These are phyloP conservation scores for Cliona cf. orientalis DNA, from an alignment of 37 sponge, comb jelly and placozoan genomes.

Conservation along the genomic window DNA sequence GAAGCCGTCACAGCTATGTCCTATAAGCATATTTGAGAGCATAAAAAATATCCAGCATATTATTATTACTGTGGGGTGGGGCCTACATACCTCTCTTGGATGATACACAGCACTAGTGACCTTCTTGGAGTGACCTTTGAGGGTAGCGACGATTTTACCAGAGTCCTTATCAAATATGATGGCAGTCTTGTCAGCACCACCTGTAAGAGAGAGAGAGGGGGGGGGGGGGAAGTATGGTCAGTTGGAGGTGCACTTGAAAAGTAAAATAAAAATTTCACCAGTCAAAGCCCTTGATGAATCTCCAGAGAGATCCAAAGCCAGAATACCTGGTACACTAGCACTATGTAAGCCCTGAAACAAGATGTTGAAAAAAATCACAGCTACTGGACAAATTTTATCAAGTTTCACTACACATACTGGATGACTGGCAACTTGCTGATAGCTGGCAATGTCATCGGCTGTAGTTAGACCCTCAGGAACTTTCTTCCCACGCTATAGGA, in stretches of 20 bases:
- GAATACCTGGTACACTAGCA: conserved; percentile 97
- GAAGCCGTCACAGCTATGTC: conserved; percentile 87
- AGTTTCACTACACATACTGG: conserved; percentile 58
- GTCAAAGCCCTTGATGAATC: conserved; percentile 84
- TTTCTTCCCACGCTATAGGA: conserved; percentile 90
- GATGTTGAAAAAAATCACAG: not conserved
- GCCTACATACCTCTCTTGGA: conserved; percentile 66
- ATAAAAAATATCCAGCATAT: not conserved
- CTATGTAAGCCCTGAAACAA: conserved; percentile 84
- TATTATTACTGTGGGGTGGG: not conserved
- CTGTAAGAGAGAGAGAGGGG: conserved; percentile 11
- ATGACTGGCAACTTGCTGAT: conserved; percentile 84
- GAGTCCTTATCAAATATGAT: conserved; percentile 88
- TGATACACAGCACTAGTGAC: conserved; percentile 92
- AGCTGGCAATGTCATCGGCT: conserved; percentile 77
- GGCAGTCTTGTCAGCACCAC: conserved; percentile 96
- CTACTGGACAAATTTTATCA: not conserved
- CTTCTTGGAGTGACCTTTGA: conserved; percentile 98
- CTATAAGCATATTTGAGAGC: conserved; percentile 13
- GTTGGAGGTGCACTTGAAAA: not conserved
- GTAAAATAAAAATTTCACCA: conserved; percentile 38
- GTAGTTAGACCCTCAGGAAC: conserved; percentile 89
- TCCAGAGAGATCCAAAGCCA: conserved; percentile 87
- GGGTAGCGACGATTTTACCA: conserved; percentile 88
- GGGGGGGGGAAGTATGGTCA: not conserved